Percentiles rank a stretch among this genome's conserved stretches.
These are phyloP conservation scores for Atopsyche davidsoni DNA, from an alignment of 1,140 invertebrate species.

Conservation along the genomic window DNA sequence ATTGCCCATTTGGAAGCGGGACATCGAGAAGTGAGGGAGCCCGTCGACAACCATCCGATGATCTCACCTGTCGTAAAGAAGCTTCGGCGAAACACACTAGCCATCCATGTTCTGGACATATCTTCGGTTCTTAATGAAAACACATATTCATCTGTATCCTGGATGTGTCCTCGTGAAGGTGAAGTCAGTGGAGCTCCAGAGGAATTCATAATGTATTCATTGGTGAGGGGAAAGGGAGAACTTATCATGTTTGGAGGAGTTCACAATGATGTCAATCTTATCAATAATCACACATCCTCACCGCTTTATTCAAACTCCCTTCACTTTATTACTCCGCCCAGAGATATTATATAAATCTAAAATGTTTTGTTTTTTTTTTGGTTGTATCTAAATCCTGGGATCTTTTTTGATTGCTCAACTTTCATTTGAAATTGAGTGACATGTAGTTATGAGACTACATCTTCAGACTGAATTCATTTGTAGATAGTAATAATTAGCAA, in stretches of 20 bases:
- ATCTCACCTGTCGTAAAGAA: constrained; percentile 43
- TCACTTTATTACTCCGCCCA: constrained; percentile 70
- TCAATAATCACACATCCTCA: constrained; percentile 44
- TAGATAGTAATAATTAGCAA: no score
- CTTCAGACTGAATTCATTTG: no score
- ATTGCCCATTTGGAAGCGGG: constrained; percentile 43
- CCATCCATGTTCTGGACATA: constrained; percentile 84
- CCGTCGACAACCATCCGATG: constrained; percentile 35
- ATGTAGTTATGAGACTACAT: no score
- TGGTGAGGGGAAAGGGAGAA: constrained; percentile 85
- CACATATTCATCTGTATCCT: constrained; percentile 59
- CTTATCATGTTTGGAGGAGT: constrained; percentile 93
- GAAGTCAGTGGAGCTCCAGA: constrained; percentile 66
- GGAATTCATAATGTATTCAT: constrained; percentile 83
- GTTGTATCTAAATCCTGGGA: no score
- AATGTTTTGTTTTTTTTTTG: no score
- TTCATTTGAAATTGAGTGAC: no score
- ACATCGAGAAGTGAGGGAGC: constrained; percentile 32
- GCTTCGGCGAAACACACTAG: constrained; percentile 57
- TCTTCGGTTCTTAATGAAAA: constrained; percentile 60
- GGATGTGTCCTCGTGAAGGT: constrained; percentile 65
- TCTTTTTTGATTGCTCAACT: no score
- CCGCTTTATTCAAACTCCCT: constrained; percentile 72
- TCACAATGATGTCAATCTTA: constrained; percentile 61
- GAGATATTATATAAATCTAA: constrained; percentile 59